A percentile compares a stretch with the other conserved stretches of the same genome.
phyloP scores from a whole-genome alignment of 2,113 vertebrate species.

The Thinocorus orbignyianus region DNA sequence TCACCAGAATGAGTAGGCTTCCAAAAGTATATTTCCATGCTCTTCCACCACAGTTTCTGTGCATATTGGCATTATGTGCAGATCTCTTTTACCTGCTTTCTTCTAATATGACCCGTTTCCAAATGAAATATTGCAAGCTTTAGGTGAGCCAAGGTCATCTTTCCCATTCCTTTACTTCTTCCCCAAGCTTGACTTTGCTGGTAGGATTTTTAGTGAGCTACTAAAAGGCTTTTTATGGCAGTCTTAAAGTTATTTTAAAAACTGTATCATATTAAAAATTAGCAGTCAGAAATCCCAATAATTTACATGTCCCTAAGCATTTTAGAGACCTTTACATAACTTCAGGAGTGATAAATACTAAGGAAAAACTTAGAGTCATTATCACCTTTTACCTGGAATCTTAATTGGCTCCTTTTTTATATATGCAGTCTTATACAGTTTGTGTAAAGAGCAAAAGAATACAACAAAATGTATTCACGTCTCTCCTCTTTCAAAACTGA shows the following conservation, averaged over 20 bases:
- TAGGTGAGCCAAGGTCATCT: conserved; percentile 5
- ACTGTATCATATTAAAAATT: background rate
- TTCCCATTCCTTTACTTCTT: background rate
- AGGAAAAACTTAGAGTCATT: background rate
- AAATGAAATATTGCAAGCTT: background rate
- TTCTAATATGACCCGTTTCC: background rate
- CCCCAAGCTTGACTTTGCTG: background rate
- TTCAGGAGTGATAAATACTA: background rate
- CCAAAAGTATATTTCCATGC: background rate
- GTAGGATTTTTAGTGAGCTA: background rate
- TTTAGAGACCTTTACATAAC: background rate
- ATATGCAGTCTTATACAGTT: background rate
- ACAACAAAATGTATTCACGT: background rate
- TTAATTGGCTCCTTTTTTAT: background rate
- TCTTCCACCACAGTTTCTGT: background rate
- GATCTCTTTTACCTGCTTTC: background rate
- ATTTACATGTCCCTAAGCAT: too few relatives aligned
- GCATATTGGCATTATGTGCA: background rate
- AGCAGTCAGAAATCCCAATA: too few relatives aligned
- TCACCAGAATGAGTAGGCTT: background rate
- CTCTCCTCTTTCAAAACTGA: background rate
- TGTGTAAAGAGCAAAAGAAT: background rate
- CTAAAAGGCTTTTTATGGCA: conserved; percentile 6
- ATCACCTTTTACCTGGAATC: background rate
- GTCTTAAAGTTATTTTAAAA: background rate